A percentile compares a stretch with the other conserved stretches of the same genome.
Evolutionary conservation across 2,113 vertebrate species (phyloP).

Genomic region (Prinia subflava): DNA sequence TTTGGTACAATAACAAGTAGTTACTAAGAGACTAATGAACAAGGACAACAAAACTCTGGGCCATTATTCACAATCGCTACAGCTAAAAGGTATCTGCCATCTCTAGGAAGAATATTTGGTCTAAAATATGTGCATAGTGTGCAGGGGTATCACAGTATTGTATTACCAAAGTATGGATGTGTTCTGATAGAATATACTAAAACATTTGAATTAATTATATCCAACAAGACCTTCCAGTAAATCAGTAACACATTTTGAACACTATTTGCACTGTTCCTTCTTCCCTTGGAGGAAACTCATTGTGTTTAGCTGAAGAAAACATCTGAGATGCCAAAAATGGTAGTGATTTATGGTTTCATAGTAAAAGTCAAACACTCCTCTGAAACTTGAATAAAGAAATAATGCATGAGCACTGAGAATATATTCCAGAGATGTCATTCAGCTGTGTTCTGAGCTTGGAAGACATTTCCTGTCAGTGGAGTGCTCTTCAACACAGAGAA

Average conservation of each 20-base stretch:
- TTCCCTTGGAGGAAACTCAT: neutral
- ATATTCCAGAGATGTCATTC: neutral
- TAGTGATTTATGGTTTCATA: conserved; percentile 12
- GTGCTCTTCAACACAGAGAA: neutral
- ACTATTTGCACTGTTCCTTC: neutral
- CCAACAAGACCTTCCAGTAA: neutral
- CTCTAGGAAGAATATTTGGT: neutral
- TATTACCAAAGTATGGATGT: neutral
- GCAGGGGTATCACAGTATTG: neutral
- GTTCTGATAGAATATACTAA: neutral
- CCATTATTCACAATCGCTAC: neutral
- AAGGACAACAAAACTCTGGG: neutral
- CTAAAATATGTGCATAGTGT: neutral
- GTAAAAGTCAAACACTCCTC: conserved; percentile 6
- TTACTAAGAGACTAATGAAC: neutral
- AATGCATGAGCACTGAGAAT: neutral
- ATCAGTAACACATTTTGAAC: conserved; percentile 17
- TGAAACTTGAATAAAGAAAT: conserved; percentile 8
- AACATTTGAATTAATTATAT: neutral
- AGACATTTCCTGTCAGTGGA: neutral
- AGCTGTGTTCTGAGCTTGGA: neutral
- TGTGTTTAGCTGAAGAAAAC: conserved; percentile 9
- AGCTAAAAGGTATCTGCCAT: neutral
- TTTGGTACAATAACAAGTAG: neutral
- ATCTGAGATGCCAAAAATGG: neutral